A percentile compares a stretch with the other conserved stretches of the same genome.
Evolutionary conservation across 2,113 vertebrate genomes (phyloP).

Genomic region (Sorex araneus): DNA sequence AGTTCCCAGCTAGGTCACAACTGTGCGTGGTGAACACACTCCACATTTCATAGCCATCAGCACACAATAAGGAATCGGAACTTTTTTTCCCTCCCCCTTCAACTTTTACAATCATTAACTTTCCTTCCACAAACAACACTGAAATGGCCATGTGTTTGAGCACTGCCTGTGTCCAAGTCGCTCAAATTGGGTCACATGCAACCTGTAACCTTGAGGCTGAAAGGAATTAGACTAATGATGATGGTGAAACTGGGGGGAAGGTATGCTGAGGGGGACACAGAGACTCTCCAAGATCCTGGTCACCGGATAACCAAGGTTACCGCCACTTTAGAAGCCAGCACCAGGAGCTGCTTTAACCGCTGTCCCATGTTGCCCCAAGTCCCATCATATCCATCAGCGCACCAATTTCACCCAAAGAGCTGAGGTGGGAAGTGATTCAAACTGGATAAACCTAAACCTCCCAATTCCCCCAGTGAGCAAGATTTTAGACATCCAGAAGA

Average conservation of each 20-base stretch:
- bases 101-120: background rate
- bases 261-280: background rate
- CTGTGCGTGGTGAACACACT: background rate
- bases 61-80: background rate
- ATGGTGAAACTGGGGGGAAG: background rate
- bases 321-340: background rate
- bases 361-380: background rate
- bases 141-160: background rate
- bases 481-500: background rate
- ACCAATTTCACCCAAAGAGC: background rate
- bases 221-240: background rate
- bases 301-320: background rate
- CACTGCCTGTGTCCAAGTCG: background rate
- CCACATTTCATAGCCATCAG: background rate
- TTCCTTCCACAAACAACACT: background rate
- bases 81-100: background rate
- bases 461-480: background rate
- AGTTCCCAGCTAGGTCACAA: conserved; percentile 25
- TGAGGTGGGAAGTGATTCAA: background rate
- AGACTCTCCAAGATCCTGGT: too few species aligned
- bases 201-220: background rate
- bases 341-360: background rate
- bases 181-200: background rate
- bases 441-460: background rate
- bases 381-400: too few species aligned